phyloP scores from a whole-genome alignment of 2,797 vertebrate genomes.

The Galaxias olidus region DNA sequence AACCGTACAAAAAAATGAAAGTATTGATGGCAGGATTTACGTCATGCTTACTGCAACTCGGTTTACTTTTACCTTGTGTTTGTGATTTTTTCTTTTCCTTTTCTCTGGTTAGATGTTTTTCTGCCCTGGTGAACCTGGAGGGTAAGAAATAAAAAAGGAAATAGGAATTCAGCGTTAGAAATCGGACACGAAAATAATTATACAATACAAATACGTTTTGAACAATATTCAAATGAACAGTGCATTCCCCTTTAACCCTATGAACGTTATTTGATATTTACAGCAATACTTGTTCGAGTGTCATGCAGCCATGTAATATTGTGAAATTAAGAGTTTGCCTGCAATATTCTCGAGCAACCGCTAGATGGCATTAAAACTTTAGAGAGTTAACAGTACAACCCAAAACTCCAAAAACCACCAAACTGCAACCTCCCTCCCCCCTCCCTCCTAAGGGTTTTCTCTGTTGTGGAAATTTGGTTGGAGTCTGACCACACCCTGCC shows the following conservation, averaged over 20 bases:
- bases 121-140: slow-evolving; percentile 59
- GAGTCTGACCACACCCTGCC: slow-evolving; percentile 60
- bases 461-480: slow-evolving; percentile 59
- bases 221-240: slow-evolving; percentile 5
- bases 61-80: slow-evolving; percentile 57
- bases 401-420: not conserved
- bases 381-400: slow-evolving; percentile 13
- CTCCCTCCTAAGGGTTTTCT: slow-evolving; percentile 15
- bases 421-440: slow-evolving; percentile 16
- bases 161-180: slow-evolving; percentile 8
- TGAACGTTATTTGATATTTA: not conserved
- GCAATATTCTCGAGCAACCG: slow-evolving; percentile 48
- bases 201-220: not conserved
- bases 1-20: no score
- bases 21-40: no score
- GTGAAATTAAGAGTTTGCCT: not conserved
- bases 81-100: slow-evolving; percentile 44
- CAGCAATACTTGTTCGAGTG: not conserved
- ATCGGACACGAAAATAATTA: slow-evolving; percentile 4
- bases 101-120: slow-evolving; percentile 45
- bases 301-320: not conserved
- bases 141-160: slow-evolving; percentile 22
- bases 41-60: no score
- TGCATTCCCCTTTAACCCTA: not conserved
- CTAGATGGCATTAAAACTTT: slow-evolving; percentile 66